Base-by-base conservation (phyloP, 2,797 vertebrate species). In the Coreius guichenoti region DNA sequence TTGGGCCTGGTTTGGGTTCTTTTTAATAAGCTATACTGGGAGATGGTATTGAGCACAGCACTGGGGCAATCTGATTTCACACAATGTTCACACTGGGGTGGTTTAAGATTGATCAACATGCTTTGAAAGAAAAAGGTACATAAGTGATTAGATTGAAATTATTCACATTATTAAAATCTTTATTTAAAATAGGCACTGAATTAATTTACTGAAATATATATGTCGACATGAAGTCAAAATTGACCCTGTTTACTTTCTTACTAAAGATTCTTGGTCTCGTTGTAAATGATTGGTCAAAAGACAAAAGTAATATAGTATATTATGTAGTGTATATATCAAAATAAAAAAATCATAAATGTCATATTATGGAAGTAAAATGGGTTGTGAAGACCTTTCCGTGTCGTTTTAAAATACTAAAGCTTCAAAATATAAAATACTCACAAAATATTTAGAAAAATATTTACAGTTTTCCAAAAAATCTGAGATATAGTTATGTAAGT, bases 51-150 rank as follows among this genome's bases (percentile, higher is more conserved):
- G 16, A 76, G 56, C 43, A 72, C 81, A 49, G 80, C 47, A 43
- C 49, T 70, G 26, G 58, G n/a, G 16, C n/a, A 31, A 79, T 43
- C 1, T 33, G 21, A 21, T 84, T 68, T 84, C n/a, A 61, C n/a
- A 56, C 8, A 21, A 33, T 17, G 29, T 65, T 81, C 56, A 74
- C 31, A 4, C n/a, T 70, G 26, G 29, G 14, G 3, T 56, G 47
- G 9, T 51, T 45, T 69, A 13, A 43, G 47, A 56, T 67, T 11
- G 13, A 74, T 68, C 70, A 81, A 67, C 84, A 75, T 86, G 84
- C 70, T 74, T 80, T 73, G 21, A 78, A 78, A 51, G 31, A 49
- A 33, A 67, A 67, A 65, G 1, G 13, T 26, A 36, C n/a, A 23
- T 9, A 26, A 8, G 21, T 51, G 54, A 61, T 83, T 47, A 47